These are phyloP conservation scores for Synanthedon tipuliformis DNA, from an alignment of 2,888 invertebrate species.

Conservation along the genomic window DNA sequence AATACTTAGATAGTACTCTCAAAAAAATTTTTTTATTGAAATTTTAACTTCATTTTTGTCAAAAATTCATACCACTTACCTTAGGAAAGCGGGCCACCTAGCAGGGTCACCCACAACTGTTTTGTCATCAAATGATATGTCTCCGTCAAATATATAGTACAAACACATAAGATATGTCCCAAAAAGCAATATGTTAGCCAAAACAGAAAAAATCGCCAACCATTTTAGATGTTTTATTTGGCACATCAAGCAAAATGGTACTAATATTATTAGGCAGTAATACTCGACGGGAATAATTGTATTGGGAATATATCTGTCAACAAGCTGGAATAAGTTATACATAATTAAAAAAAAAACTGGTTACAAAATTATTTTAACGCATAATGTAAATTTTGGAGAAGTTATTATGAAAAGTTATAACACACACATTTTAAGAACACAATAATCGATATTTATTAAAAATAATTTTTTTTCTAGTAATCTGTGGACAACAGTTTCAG, in stretches of 20 bases:
- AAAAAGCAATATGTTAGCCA: constrained; percentile 87
- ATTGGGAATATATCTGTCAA: constrained; percentile 45
- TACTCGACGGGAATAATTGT: constrained; percentile 43
- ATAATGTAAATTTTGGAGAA: no score
- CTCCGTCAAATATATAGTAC: constrained; percentile 80
- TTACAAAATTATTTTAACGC: no score
- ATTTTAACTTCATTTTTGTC: no score
- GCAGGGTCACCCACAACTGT: constrained; percentile 65
- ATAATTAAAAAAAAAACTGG: no score
- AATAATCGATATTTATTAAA: no score
- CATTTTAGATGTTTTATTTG: constrained; percentile 81
- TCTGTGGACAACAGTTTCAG: no score
- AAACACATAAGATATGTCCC: constrained; percentile 86
- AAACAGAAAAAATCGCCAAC: constrained; percentile 87
- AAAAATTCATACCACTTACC: constrained; percentile 35
- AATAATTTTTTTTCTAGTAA: no score
- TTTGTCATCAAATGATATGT: constrained; percentile 54
- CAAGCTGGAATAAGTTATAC: constrained; percentile 34
- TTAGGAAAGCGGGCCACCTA: constrained; percentile 87
- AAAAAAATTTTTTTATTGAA: no score
- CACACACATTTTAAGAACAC: no score
- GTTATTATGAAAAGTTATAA: no score
- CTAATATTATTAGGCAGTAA: constrained; percentile 47
- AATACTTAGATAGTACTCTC: no score
- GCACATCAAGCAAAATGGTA: constrained; percentile 46